Base-by-base conservation (phyloP, 2,888 invertebrate species). In the Nemapogon koenigi region DNA sequence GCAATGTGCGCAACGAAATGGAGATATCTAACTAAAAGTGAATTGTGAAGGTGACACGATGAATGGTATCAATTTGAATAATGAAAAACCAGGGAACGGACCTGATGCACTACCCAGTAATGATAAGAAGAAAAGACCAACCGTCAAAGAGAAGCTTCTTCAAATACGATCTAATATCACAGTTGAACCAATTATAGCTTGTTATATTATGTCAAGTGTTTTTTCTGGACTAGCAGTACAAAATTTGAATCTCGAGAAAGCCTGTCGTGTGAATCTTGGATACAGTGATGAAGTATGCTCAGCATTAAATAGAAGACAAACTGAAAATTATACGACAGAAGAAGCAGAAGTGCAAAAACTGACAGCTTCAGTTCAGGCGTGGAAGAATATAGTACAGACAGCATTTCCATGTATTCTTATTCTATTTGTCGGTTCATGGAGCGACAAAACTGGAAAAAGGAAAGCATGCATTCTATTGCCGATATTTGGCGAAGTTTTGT, bases 201-300 rank as follows among this genome's bases (percentile, higher is more conserved):
- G 84, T 50, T 87, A 87, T 53, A 83, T 87, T 37, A 82, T 87
- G 80, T 86, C 87, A 26, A 84, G 83, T 56, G 84, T 84, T 31
- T 72, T 85, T 39, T 89, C 91, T 1, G 85, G 87, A 46, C 68
- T 92, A 44, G 91, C 91, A 39, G 87, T 91, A 26, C 91, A 92
- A 62, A 92, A 92, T 69, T 69, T 92, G 41, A 90, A 90, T 63
- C 79, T 92, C 50, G 92, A 91, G 59, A 92, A 92, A 64, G 92
- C 91, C 2, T 92, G 92, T 59, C 75, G 91, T 39, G 91, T 92
- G 16, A 92, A 92, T 59, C 79, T 91, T 55, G 83, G 80, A 1
- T 91, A 90, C 49, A 81, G 87, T 17, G 83, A 85, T 41, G 83
- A 84, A 53, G 83, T 91, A 18, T 92, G 92, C 58, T 84, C 85